phyloP scores from a whole-genome alignment of 35 echinoderm and acorn worm genomes.

The Lytechinus variegatus region DNA sequence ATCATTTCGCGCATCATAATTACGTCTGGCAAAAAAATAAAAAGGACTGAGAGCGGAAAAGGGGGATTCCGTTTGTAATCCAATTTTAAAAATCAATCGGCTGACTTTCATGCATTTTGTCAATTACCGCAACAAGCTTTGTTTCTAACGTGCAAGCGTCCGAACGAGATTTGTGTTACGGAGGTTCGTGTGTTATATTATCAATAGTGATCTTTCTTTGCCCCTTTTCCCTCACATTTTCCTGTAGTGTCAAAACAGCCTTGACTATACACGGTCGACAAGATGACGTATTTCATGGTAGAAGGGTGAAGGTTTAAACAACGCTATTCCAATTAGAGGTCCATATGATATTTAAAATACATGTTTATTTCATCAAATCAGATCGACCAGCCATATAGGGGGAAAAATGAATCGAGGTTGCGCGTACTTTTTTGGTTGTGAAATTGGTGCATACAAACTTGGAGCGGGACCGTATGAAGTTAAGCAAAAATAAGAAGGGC shows the following conservation, averaged over 20 bases:
- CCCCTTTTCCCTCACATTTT: background rate
- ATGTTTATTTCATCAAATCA: background rate
- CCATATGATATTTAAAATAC: background rate
- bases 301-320: background rate
- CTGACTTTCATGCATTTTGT: constrained; percentile 39
- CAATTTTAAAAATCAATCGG: constrained; percentile 32
- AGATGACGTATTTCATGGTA: background rate
- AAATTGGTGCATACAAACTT: background rate
- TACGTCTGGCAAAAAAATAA: background rate
- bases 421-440: background rate
- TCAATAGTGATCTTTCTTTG: background rate
- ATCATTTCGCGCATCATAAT: background rate
- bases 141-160: background rate
- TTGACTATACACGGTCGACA: constrained; percentile 1
- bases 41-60: background rate
- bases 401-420: background rate
- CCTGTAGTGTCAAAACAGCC: background rate
- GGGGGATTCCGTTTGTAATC: background rate
- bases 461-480: background rate
- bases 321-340: background rate
- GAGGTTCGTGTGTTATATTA: constrained; percentile 26
- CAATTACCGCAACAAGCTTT: constrained; percentile 31
- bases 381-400: background rate
- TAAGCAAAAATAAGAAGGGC: background rate
- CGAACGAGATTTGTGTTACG: constrained; percentile 26